Percentiles rank a stretch among this genome's conserved stretches.
phyloP scores from a whole-genome alignment of 2,888 invertebrate species.

The Mystacides longicornis region DNA sequence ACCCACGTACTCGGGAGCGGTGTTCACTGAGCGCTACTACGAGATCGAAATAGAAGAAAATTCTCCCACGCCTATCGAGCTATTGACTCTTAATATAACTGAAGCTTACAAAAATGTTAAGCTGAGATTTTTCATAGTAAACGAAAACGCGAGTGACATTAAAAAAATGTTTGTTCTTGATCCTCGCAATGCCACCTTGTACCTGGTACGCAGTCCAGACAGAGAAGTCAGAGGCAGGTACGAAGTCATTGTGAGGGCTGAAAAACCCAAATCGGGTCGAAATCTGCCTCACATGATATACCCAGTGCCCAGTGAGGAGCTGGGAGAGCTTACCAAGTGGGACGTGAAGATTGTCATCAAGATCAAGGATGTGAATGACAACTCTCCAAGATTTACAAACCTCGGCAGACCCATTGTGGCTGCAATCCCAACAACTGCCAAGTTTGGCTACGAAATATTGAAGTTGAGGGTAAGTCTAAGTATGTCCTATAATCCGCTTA shows the following conservation, averaged over 20 bases:
- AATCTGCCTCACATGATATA: constrained; percentile 69
- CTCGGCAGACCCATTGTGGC: constrained; percentile 74
- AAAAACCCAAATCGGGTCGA: constrained; percentile 53
- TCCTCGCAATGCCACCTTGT: constrained; percentile 66
- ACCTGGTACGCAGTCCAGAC: constrained; percentile 66
- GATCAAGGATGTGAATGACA: constrained; percentile 77
- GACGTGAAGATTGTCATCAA: constrained; percentile 74
- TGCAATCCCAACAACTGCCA: constrained; percentile 72
- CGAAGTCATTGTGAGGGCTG: constrained; percentile 47
- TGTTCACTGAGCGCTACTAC: constrained; percentile 65
- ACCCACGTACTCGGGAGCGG: constrained; percentile 34
- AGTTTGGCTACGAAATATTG: constrained; percentile 75
- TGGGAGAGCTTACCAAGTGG: constrained; percentile 64
- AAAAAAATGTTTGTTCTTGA: constrained; percentile 66
- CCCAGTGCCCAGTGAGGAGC: constrained; percentile 64
- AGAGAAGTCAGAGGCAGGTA: constrained; percentile 63
- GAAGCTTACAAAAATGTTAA: constrained; percentile 57
- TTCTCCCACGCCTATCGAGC: constrained; percentile 62
- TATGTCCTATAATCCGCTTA: too few relatives aligned
- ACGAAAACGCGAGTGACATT: constrained; percentile 51
- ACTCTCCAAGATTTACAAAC: constrained; percentile 67
- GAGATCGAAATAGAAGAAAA: constrained; percentile 80
- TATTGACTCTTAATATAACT: constrained; percentile 70
- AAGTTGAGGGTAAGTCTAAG: constrained; percentile 60
- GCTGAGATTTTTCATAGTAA: constrained; percentile 57